These are phyloP conservation scores for Allobates femoralis DNA, from an alignment of 2,797 vertebrate species.

Conservation along the genomic window DNA sequence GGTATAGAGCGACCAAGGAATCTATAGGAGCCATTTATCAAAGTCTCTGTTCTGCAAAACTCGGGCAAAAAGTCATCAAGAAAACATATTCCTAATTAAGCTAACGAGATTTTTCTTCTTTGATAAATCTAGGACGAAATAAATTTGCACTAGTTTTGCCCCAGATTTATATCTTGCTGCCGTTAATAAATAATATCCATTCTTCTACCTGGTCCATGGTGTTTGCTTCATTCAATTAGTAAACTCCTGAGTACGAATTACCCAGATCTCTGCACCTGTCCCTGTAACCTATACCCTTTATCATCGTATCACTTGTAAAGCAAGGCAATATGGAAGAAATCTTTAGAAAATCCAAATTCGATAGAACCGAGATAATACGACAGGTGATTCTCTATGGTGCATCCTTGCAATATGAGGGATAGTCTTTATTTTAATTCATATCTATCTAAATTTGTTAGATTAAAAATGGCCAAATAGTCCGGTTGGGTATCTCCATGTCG, in stretches of 20 bases:
- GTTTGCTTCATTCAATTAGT: constrained; percentile 33
- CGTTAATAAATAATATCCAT: constrained; percentile 56
- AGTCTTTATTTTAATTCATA: neutral
- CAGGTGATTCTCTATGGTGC: neutral
- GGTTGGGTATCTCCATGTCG: too few relatives aligned
- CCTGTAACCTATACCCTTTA: constrained; percentile 6
- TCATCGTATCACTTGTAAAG: neutral
- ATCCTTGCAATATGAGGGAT: neutral
- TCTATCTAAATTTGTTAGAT: neutral
- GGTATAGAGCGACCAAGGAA: constrained; percentile 42
- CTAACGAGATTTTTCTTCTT: constrained; percentile 54
- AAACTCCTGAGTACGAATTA: constrained; percentile 20
- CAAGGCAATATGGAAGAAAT: neutral
- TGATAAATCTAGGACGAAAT: constrained; percentile 58
- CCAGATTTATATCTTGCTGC: constrained; percentile 33
- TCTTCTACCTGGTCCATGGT: neutral
- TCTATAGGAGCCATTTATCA: constrained; percentile 53
- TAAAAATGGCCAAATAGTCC: neutral
- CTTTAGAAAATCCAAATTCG: neutral
- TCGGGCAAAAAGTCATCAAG: constrained; percentile 52
- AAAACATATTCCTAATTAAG: constrained; percentile 60
- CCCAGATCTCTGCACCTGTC: constrained; percentile 23
- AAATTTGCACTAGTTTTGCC: constrained; percentile 49
- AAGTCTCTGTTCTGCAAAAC: constrained; percentile 55
- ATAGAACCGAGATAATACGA: neutral